Evolutionary conservation across 2,888 invertebrate genomes (phyloP).

Genomic region (Tholera decimalis): DNA sequence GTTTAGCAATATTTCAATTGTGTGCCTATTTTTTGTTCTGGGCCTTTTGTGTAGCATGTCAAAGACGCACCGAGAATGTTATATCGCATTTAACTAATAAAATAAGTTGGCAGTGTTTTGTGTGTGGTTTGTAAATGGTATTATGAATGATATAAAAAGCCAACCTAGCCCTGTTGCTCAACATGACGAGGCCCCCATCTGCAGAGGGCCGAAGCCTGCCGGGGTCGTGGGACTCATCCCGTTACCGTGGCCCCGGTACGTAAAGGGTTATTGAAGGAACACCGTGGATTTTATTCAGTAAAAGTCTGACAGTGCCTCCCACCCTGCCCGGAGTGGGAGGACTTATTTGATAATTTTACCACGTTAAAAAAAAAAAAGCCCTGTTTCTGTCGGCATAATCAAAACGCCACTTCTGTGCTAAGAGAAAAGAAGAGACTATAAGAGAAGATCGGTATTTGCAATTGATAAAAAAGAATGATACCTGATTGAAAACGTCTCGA

Average conservation of each 20-base stretch:
- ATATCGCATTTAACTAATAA: neutral
- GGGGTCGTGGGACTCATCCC: too few relatives aligned
- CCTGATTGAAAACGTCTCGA: neutral
- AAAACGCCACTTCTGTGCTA: neutral
- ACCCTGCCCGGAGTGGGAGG: too few relatives aligned
- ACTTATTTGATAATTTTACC: too few relatives aligned
- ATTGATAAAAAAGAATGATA: neutral
- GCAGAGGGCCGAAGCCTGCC: too few relatives aligned
- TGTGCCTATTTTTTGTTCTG: slow-evolving; percentile 3
- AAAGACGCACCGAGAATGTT: neutral
- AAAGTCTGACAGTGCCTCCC: too few relatives aligned
- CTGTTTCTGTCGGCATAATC: too few relatives aligned
- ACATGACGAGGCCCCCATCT: too few relatives aligned
- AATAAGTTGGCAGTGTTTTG: neutral
- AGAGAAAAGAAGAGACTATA: neutral
- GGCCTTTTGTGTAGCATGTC: neutral
- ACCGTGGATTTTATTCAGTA: too few relatives aligned
- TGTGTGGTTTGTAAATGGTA: neutral
- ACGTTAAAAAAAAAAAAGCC: too few relatives aligned
- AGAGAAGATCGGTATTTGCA: neutral
- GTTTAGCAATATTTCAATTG: slow-evolving; percentile 20
- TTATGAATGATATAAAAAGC: neutral
- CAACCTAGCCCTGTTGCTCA: neutral
- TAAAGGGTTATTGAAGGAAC: too few relatives aligned
- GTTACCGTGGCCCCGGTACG: too few relatives aligned